Conservation (phyloP, 1,140 invertebrate species). For the Dufourea novaeangliae region DNA sequence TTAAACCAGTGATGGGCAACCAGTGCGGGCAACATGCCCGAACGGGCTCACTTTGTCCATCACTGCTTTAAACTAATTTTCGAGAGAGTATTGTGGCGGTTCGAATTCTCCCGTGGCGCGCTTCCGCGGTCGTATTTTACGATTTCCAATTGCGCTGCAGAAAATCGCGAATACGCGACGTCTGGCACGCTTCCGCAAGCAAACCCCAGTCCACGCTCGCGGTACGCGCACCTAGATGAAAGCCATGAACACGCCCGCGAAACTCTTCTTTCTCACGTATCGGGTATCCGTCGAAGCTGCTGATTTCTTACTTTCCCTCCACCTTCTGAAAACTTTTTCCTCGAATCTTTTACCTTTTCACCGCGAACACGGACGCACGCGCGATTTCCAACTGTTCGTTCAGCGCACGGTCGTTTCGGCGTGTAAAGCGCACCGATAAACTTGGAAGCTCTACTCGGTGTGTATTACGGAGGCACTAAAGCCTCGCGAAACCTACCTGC, state of each 20-base stretch:
- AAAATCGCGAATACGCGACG: slow-evolving; percentile 42
- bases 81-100: slow-evolving; percentile 3
- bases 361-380: neutral
- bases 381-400: slow-evolving; percentile 48
- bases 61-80: slow-evolving; percentile 44
- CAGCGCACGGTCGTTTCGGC: slow-evolving; percentile 10
- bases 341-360: too few species aligned
- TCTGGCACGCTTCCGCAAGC: neutral
- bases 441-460: slow-evolving; percentile 52
- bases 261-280: slow-evolving; percentile 35
- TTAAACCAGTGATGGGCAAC: too few species aligned
- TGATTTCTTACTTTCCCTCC: neutral
- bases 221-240: neutral
- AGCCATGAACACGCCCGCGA: neutral
- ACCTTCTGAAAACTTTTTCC: neutral
- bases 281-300: neutral
- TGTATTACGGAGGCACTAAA: slow-evolving; percentile 63
- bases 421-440: slow-evolving; percentile 66
- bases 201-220: neutral
- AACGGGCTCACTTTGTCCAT: too few species aligned
- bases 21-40: too few species aligned
- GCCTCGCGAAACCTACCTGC: slow-evolving; percentile 46
- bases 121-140: slow-evolving; percentile 43
- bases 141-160: slow-evolving; percentile 45
- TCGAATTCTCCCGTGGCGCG: neutral